These are phyloP conservation scores for Drosophila melanogaster DNA, from an alignment of 1,140 invertebrate species.

Conservation along the genomic window Release_6_plus_ISO1_MT NC_004354.4:8063001-8063500, in stretches of 20 bases:
- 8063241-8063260: conserved; percentile 17
- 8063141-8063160: conserved; percentile 30
- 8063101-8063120: conserved; percentile 19
- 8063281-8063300: conserved; percentile 18
- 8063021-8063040: conserved; percentile 43
- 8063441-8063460: conserved; percentile 50
- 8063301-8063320: conserved; percentile 17
- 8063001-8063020: conserved; percentile 5
- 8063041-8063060: background rate
- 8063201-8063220: conserved; percentile 39
- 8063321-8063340: conserved; percentile 5
- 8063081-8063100: conserved; percentile 3
- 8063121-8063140: conserved; percentile 21
- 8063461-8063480: conserved; percentile 59
- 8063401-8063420: conserved; percentile 4
- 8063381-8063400: conserved; percentile 31
- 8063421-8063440: conserved; percentile 24
- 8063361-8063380: conserved; percentile 8
- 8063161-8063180: conserved; percentile 7
- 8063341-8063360: conserved; percentile 39
- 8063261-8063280: conserved; percentile 35
- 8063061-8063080: conserved; percentile 26
- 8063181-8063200: conserved; percentile 28
- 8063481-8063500: conserved; percentile 35
- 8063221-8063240: conserved; percentile 37